Conservation (phyloP, 2,113 vertebrate species). For the Camelus bactrianus region DNA sequence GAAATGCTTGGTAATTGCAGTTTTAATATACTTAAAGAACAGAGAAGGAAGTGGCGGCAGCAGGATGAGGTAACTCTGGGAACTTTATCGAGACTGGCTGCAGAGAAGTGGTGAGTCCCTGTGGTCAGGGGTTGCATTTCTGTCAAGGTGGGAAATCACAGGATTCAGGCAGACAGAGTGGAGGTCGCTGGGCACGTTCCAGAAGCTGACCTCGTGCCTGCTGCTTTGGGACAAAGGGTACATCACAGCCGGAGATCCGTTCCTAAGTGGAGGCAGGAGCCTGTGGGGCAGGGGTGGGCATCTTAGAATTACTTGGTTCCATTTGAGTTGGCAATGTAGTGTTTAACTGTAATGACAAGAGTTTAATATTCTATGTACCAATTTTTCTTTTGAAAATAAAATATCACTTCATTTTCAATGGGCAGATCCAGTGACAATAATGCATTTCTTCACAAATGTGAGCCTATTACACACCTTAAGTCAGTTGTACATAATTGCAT, state of each 20-base stretch:
- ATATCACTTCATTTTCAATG: conserved; percentile 75
- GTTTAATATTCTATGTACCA: conserved; percentile 74
- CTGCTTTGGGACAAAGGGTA: neutral
- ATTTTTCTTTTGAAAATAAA: conserved; percentile 85
- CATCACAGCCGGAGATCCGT: neutral
- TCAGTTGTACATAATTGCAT: conserved; percentile 88
- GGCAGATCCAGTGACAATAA: conserved; percentile 75
- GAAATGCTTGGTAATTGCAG: neutral
- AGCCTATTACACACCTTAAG: conserved; percentile 82
- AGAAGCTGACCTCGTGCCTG: neutral
- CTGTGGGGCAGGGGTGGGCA: no score
- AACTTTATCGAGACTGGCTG: neutral
- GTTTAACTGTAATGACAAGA: conserved; percentile 71
- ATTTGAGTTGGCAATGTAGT: conserved; percentile 55
- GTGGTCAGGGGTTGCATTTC: neutral
- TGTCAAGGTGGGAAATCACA: neutral
- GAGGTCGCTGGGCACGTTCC: neutral
- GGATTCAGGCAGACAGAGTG: rapidly evolving
- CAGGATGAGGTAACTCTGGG: neutral
- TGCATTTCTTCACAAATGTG: conserved; percentile 82
- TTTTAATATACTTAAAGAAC: neutral
- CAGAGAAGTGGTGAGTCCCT: neutral
- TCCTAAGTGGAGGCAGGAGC: neutral
- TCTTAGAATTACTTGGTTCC: conserved; percentile 41
- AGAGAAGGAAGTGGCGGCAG: neutral